A percentile compares a stretch with the other conserved stretches of the same genome.
Evolutionary conservation across 2,113 vertebrate species (phyloP).

Genomic region (Mixornis gularis): DNA sequence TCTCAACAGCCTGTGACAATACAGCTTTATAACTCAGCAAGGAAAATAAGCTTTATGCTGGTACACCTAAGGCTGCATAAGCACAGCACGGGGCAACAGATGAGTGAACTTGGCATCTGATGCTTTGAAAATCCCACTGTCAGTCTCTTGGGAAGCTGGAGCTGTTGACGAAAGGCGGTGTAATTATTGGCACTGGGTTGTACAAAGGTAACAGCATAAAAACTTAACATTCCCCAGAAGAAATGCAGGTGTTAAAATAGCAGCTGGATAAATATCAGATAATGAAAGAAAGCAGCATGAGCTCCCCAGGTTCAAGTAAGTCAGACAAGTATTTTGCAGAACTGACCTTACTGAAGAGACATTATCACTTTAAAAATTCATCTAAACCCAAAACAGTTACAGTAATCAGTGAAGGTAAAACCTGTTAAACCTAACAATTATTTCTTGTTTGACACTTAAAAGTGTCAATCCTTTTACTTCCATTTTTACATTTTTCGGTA

Average conservation of each 20-base stretch:
- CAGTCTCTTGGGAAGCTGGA: neutral
- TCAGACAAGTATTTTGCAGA: neutral
- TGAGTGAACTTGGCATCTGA: neutral
- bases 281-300: conserved; percentile 8
- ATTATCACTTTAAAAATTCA: neutral
- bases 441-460: neutral
- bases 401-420: neutral
- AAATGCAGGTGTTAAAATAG: conserved; percentile 40
- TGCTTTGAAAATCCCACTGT: neutral
- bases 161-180: neutral
- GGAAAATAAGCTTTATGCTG: neutral
- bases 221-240: conserved; percentile 12
- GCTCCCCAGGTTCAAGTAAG: neutral
- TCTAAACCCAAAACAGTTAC: neutral
- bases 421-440: neutral
- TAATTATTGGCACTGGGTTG: neutral
- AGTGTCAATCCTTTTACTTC: neutral
- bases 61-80: neutral
- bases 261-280: conserved; percentile 4
- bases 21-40: neutral
- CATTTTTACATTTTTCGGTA: neutral
- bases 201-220: conserved; percentile 16
- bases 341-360: neutral
- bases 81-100: neutral
- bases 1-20: neutral